A percentile compares a stretch with the other conserved stretches of the same genome.
Conservation (phyloP, 2,888 invertebrate species). For the Dexiosoma caninum region DNA sequence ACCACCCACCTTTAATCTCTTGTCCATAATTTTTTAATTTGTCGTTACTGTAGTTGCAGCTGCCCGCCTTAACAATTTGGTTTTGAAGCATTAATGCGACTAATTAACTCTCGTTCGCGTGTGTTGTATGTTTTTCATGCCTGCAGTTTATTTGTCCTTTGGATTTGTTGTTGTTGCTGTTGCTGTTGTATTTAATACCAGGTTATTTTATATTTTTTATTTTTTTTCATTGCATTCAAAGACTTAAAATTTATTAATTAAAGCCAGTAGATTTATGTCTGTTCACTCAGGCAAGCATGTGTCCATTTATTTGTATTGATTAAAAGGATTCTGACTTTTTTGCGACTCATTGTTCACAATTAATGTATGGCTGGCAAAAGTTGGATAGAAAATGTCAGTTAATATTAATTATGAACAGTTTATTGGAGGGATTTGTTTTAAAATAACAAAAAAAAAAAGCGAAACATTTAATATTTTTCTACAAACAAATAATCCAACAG, state of each 20-base stretch:
- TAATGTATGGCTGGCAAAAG: constrained; percentile 12
- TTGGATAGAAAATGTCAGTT: constrained; percentile 64
- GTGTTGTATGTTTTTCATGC: constrained; percentile 15
- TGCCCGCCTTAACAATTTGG: constrained; percentile 30
- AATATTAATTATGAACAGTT: constrained; percentile 68
- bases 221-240: constrained; percentile 48
- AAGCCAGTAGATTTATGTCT: constrained; percentile 61
- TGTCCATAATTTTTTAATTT: neutral
- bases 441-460: neutral
- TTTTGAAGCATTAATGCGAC: constrained; percentile 64
- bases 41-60: neutral
- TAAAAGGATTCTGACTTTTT: constrained; percentile 52
- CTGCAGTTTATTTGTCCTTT: constrained; percentile 67
- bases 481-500: too few species aligned
- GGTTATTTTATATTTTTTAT: constrained; percentile 39
- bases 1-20: constrained; percentile 4
- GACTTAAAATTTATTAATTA: constrained; percentile 66
- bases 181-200: constrained; percentile 60
- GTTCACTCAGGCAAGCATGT: neutral
- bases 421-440: constrained; percentile 64
- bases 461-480: too few species aligned
- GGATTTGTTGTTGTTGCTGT: too few species aligned
- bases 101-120: constrained; percentile 64
- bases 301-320: constrained; percentile 19
- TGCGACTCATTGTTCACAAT: constrained; percentile 9